Conservation (phyloP, 2,113 vertebrate species). For the Coregonus clupeaformis region DNA sequence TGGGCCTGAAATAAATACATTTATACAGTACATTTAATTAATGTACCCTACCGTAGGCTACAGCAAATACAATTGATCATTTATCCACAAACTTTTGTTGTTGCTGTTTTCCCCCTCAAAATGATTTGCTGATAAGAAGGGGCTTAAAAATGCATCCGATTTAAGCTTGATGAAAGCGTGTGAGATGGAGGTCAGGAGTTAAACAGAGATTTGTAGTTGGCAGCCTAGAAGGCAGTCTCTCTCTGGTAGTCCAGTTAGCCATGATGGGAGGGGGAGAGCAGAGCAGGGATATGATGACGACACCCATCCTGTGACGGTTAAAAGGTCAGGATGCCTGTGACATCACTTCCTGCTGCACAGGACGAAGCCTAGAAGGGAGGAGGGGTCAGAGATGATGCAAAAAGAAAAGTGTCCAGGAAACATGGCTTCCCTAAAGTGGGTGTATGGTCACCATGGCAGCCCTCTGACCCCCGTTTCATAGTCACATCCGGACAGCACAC, state of each 20-base stretch:
- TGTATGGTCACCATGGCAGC: slow-evolving; percentile 25
- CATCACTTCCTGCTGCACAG: slow-evolving; percentile 72
- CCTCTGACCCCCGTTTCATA: slow-evolving; percentile 33
- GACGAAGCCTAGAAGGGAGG: slow-evolving; percentile 57
- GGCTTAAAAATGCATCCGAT: slow-evolving; percentile 1
- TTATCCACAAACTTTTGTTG: not conserved
- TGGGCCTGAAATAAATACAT: slow-evolving; percentile 33
- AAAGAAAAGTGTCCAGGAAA: slow-evolving; percentile 46
- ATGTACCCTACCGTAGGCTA: not conserved
- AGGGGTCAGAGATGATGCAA: slow-evolving; percentile 9
- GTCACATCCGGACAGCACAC: slow-evolving; percentile 43
- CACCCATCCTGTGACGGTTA: slow-evolving; percentile 62
- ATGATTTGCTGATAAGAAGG: not conserved
- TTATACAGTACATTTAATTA: not conserved
- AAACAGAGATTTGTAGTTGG: not conserved
- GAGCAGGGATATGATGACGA: slow-evolving; percentile 55
- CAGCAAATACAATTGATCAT: not conserved
- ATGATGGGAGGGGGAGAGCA: not conserved
- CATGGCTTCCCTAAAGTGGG: slow-evolving; percentile 55
- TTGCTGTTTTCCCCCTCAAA: not conserved
- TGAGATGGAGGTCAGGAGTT: slow-evolving; percentile 1
- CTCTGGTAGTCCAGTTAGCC: not conserved
- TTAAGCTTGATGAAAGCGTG: slow-evolving; percentile 3
- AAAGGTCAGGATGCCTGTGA: slow-evolving; percentile 57
- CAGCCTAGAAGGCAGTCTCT: not conserved